Base-by-base conservation (phyloP, 2,888 invertebrate species). In the Leuctra nigra region DNA sequence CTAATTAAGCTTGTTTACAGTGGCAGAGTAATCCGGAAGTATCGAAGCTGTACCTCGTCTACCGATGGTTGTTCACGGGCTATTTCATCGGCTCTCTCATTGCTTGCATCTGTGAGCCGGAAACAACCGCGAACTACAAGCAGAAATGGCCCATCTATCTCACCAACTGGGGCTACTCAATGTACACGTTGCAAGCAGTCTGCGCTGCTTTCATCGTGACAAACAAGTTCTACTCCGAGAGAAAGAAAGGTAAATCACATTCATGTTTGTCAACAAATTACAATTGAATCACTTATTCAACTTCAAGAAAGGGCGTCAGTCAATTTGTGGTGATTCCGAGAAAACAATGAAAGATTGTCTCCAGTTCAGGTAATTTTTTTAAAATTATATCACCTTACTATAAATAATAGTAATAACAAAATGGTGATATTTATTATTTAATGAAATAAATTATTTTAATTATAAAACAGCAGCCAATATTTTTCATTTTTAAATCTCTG, bases 81-180 rank as follows among this genome's bases (percentile, higher is more conserved):
- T 71, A 76, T 48, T 72, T 81, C 59, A 4, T 63, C 3, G 55
- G 59, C 20, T 60, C 72, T 3, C 74, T 78, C 63, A 67, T 76
- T 9, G 70, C 67, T 52, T 71, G 73, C 2, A 6, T 72, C n/a
- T 65, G 70, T 33, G 71, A 72, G 25, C 18, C 68, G 4, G 60
- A 58, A 18, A 20, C n/a, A 3, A 3, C 18, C 3, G 16, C 16
- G 14, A 7, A 4, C 20, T 33, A 16, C 50, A 33, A 18, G 22
- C 24, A 47, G 61, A 83, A 82, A 65, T 87, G 85, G 85, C 76
- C 80, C 57, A 84, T 86, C 61, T 87, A 83, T 69, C 77, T 87
- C 64, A 87, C 87, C 11, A 84, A 86, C 69, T 86, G 86, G 86
- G 86, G 84, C 35, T 78, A 79, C 66, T 66, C 77, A 9, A 63